Base-by-base conservation (phyloP, 2,113 vertebrate species). In the Psittacula cyanocephala region DNA sequence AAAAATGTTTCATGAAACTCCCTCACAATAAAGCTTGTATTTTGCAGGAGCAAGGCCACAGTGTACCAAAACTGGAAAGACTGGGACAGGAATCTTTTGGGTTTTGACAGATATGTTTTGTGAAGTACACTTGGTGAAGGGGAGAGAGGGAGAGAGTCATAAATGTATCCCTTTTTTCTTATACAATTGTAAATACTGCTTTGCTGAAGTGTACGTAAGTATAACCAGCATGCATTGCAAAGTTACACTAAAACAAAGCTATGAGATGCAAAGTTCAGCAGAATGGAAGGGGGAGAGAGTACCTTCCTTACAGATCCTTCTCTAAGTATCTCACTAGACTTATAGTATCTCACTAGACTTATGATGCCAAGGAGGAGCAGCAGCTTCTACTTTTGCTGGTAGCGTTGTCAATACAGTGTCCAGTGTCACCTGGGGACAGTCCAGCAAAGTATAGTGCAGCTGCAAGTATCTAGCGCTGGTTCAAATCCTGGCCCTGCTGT, bases 81-180 rank as follows among this genome's bases (percentile, higher is more conserved):
- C 14, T 24, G 23, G 37, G 13, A 86, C 6, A 35, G 8, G 11
- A 65, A 33, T 75, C 11, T 33, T 22, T 59, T 17, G 5, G 7
- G 0, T 39, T 88, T 71, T 75, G 60, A 41, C 2, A 62, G 7
- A 11, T 86, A 44, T 67, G 11, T 69, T 94, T 72, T 39, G 11
- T 46, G 33, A 80, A 27, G 16, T 37, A 37, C 7, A 39, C 5
- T 7, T 25, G 5, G 6, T n/a, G 23, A 81, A 8, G 13, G 6
- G 15, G 23, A 60, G 25, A 71, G 11, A 50, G 18, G 19, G 9
- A 17, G 25, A 70, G 23, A 64, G 24, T 41, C 0, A 0, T 4
- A 93, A 69, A 87, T 9, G 4, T 29, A 37, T 53, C 11, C 10
- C 4, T 20, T 47, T 81, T 69, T 55, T 6, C 13, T 13, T 28